Conservation (phyloP, 2,888 invertebrate species). For the Clusia tigrina region DNA sequence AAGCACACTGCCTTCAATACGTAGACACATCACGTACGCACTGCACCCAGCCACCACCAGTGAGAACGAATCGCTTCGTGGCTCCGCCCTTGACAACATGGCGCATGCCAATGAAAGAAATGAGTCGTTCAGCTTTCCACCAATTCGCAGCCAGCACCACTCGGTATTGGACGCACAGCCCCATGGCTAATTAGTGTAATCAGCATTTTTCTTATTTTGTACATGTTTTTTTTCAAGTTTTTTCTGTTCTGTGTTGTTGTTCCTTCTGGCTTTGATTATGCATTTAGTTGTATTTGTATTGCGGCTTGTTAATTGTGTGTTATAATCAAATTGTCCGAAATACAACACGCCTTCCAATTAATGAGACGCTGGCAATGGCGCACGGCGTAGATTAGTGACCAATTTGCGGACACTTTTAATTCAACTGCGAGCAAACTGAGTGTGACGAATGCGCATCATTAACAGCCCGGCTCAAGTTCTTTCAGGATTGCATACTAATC, state of each 20-base stretch:
- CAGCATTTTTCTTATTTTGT: not conserved
- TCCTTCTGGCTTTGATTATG: constrained; percentile 16
- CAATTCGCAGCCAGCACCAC: not conserved
- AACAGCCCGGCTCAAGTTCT: constrained; percentile 25
- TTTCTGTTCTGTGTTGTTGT: no score
- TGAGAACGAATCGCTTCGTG: constrained; percentile 22
- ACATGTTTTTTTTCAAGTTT: constrained; percentile 23
- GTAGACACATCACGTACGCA: constrained; percentile 43
- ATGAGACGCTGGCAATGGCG: constrained; percentile 35
- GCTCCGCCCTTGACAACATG: constrained; percentile 60
- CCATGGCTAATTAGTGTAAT: constrained; percentile 43
- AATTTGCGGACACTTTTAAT: constrained; percentile 36
- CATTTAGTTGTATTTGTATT: constrained; percentile 19
- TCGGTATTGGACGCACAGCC: constrained; percentile 36
- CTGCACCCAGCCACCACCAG: constrained; percentile 41
- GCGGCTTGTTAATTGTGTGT: constrained; percentile 50
- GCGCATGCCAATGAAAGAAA: constrained; percentile 50
- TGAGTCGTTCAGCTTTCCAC: constrained; percentile 13
- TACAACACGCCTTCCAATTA: constrained; percentile 45
- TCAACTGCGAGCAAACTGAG: constrained; percentile 35
- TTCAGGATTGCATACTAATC: no score
- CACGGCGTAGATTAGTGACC: constrained; percentile 45
- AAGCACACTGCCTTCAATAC: constrained; percentile 13
- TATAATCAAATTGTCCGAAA: constrained; percentile 50
- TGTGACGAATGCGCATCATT: constrained; percentile 39